phyloP scores from a whole-genome alignment of 2,113 vertebrate genomes.

The Ascaphus truei region DNA sequence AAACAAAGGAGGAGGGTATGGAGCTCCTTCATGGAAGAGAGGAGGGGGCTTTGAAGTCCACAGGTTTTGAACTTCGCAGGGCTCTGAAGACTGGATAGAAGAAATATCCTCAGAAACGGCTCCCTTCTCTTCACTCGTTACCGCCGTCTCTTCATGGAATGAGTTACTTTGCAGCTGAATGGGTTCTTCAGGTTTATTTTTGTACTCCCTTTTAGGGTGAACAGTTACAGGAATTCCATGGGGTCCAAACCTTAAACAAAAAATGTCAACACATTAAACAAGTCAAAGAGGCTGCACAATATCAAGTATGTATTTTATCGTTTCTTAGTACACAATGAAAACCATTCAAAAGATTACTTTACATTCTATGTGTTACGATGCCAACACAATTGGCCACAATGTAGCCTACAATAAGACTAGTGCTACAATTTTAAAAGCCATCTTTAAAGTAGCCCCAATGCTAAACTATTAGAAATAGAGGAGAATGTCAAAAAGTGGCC shows the following conservation, averaged over 20 bases:
- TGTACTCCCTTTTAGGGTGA: conserved; percentile 86
- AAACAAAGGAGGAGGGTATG: conserved; percentile 93
- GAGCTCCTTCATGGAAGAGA: conserved; percentile 91
- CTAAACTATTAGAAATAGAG: too few relatives aligned
- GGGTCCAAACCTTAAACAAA: conserved; percentile 83
- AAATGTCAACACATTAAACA: conserved; percentile 23
- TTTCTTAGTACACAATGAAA: too few relatives aligned
- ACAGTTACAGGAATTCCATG: conserved; percentile 95
- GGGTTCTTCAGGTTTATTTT: conserved; percentile 71
- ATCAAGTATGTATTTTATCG: too few relatives aligned
- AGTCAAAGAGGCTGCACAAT: too few relatives aligned
- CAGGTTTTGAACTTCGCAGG: conserved; percentile 62
- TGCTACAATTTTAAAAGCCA: too few relatives aligned
- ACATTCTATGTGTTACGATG: too few relatives aligned
- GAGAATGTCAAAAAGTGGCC: too few relatives aligned
- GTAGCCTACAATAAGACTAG: too few relatives aligned
- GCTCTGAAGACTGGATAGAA: conserved; percentile 54
- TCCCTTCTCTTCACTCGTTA: conserved; percentile 57
- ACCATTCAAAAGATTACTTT: too few relatives aligned
- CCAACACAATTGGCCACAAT: too few relatives aligned
- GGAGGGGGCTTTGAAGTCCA: conserved; percentile 88
- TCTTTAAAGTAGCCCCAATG: too few relatives aligned
- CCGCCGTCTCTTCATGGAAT: conserved; percentile 70
- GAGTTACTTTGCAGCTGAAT: conserved; percentile 73
- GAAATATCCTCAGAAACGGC: conserved; percentile 53